phyloP scores from a whole-genome alignment of 2,113 vertebrate species.

The Nannobrachium achirus region DNA sequence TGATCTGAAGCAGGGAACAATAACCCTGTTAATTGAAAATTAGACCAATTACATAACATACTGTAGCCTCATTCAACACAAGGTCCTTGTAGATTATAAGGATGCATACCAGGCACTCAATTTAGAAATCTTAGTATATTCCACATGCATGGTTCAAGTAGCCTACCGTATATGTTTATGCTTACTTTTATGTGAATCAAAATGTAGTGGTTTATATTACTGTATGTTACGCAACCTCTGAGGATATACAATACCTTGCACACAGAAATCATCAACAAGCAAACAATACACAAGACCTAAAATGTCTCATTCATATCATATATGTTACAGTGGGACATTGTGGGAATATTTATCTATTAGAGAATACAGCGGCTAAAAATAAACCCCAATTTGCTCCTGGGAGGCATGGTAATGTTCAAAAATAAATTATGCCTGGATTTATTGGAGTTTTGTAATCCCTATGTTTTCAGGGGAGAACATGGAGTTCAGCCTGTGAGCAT shows the following conservation, averaged over 20 bases:
- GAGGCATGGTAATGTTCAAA: constrained; percentile 51
- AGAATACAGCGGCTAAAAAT: constrained; percentile 46
- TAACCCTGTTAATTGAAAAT: constrained; percentile 65
- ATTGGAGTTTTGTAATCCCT: constrained; percentile 16
- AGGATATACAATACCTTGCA: constrained; percentile 56
- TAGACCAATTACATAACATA: constrained; percentile 39
- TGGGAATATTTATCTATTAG: constrained; percentile 74
- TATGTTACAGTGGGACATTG: constrained; percentile 42
- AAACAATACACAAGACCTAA: constrained; percentile 54
- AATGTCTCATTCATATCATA: constrained; percentile 42
- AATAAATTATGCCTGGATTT: constrained; percentile 54
- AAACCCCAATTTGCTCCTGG: constrained; percentile 44
- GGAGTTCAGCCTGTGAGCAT: too few relatives aligned
- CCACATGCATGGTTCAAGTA: constrained; percentile 23
- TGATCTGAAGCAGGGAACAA: constrained; percentile 49
- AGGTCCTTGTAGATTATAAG: constrained; percentile 52
- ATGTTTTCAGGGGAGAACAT: not conserved
- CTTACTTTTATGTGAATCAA: constrained; percentile 53
- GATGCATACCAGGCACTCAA: constrained; percentile 53
- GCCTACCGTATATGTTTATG: constrained; percentile 42
- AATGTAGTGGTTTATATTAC: constrained; percentile 32
- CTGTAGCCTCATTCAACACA: constrained; percentile 42
- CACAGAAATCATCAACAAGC: constrained; percentile 18
- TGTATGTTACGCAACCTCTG: constrained; percentile 28
- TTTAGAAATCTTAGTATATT: constrained; percentile 40